These are phyloP conservation scores for Molothrus ater DNA, from an alignment of 2,797 vertebrate genomes.

Conservation along the genomic window DNA sequence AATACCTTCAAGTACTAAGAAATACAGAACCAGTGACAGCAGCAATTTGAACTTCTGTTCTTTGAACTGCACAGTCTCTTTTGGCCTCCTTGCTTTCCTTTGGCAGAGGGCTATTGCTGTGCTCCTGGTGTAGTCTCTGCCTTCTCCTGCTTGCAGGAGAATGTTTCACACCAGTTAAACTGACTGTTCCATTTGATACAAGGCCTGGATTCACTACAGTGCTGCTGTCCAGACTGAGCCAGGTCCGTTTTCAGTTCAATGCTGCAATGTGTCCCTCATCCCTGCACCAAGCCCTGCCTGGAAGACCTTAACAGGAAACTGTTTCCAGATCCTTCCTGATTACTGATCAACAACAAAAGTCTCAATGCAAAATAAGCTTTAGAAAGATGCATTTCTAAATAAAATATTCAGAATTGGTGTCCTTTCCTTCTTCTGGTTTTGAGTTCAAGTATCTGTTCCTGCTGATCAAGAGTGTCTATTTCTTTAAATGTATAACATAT, in stretches of 20 bases:
- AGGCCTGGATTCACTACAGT: background rate
- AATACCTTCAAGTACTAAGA: background rate
- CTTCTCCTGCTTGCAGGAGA: background rate
- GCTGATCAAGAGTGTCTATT: background rate
- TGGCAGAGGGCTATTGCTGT: background rate
- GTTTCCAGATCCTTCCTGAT: background rate
- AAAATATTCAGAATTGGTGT: background rate
- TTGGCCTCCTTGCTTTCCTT: background rate
- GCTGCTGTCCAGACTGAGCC: background rate
- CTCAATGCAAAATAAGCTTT: background rate
- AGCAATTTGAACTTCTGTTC: background rate
- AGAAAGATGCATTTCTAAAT: background rate
- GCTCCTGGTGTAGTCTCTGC: background rate
- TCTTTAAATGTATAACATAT: background rate
- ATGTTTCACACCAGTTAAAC: background rate
- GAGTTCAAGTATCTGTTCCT: background rate
- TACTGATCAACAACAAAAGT: background rate
- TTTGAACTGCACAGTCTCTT: background rate
- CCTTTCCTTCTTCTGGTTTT: background rate
- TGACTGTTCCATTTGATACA: background rate
- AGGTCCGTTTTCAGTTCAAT: background rate
- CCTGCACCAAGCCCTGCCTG: background rate
- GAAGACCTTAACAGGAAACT: background rate
- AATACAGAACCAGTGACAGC: background rate
- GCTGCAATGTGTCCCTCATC: rapidly evolving